Evolutionary conservation across 2,888 invertebrate species (phyloP).

Genomic region (Maniola hyperantus): DNA sequence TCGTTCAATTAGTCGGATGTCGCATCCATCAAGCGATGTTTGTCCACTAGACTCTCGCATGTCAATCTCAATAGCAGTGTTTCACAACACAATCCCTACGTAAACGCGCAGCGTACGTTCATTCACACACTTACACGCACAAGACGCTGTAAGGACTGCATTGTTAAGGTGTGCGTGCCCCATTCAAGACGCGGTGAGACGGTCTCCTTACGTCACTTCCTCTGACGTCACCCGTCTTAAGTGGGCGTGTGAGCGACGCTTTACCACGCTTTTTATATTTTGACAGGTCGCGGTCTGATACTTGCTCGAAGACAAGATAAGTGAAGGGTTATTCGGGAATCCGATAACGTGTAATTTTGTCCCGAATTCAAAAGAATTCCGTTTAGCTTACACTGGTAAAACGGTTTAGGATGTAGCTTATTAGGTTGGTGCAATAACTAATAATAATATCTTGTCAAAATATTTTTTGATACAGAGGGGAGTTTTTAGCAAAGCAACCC

Average conservation of each 20-base stretch:
- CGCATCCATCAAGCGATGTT: constrained; percentile 57
- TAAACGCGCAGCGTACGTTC: constrained; percentile 64
- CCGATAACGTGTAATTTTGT: constrained; percentile 57
- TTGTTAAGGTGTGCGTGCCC: constrained; percentile 58
- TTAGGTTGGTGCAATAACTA: background rate
- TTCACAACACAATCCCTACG: constrained; percentile 57
- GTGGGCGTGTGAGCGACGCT: constrained; percentile 71
- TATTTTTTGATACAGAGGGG: background rate
- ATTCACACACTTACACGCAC: constrained; percentile 64
- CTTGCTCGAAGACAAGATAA: constrained; percentile 54
- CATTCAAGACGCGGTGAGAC: constrained; percentile 66
- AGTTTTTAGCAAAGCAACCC: background rate
- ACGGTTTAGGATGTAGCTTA: constrained; percentile 17
- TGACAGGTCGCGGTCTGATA: constrained; percentile 59
- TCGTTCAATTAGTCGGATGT: constrained; percentile 66
- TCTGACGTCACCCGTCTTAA: constrained; percentile 72
- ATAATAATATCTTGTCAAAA: background rate
- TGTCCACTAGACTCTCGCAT: constrained; percentile 55
- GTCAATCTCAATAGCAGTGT: constrained; percentile 68
- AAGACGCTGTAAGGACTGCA: constrained; percentile 44
- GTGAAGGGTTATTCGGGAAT: constrained; percentile 58
- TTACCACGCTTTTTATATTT: constrained; percentile 61
- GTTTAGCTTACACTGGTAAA: constrained; percentile 33
- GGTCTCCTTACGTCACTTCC: constrained; percentile 75
- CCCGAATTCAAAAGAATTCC: constrained; percentile 34